Conservation (phyloP, 2,888 invertebrate genomes). For the Eretmocerus hayati region DNA sequence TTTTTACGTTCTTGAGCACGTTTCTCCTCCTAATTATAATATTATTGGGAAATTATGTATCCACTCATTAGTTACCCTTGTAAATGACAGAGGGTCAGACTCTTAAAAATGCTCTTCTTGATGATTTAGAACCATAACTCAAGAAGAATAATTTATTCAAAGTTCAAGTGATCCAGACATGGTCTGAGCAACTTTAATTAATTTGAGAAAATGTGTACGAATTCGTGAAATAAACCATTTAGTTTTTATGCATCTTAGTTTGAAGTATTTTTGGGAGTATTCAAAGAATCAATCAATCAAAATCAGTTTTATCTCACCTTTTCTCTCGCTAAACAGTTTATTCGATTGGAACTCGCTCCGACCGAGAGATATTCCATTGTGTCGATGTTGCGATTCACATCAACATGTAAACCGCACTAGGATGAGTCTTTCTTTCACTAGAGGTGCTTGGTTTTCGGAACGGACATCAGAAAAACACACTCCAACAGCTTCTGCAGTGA, state of each 20-base stretch:
- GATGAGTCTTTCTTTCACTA: too few species aligned
- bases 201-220: background rate
- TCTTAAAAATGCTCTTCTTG: background rate
- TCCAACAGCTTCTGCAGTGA: too few species aligned
- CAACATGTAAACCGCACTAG: too few species aligned
- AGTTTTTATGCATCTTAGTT: background rate
- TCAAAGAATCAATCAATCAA: too few species aligned
- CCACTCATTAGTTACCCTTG: slow-evolving; percentile 8
- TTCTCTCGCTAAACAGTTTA: slow-evolving; percentile 22
- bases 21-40: slow-evolving; percentile 34
- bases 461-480: too few species aligned
- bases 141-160: background rate
- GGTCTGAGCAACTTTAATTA: background rate
- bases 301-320: slow-evolving; percentile 29
- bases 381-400: too few species aligned
- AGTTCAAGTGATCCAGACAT: background rate
- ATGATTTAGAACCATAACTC: background rate
- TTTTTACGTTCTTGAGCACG: slow-evolving; percentile 35
- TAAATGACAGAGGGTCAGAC: background rate
- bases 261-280: background rate
- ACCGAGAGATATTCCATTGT: slow-evolving; percentile 24
- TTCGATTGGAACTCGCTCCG: slow-evolving; percentile 19
- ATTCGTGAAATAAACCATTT: background rate
- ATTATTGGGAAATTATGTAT: slow-evolving; percentile 24
- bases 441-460: too few species aligned